Conservation (phyloP, 2,113 vertebrate species). For the Procavia capensis region DNA sequence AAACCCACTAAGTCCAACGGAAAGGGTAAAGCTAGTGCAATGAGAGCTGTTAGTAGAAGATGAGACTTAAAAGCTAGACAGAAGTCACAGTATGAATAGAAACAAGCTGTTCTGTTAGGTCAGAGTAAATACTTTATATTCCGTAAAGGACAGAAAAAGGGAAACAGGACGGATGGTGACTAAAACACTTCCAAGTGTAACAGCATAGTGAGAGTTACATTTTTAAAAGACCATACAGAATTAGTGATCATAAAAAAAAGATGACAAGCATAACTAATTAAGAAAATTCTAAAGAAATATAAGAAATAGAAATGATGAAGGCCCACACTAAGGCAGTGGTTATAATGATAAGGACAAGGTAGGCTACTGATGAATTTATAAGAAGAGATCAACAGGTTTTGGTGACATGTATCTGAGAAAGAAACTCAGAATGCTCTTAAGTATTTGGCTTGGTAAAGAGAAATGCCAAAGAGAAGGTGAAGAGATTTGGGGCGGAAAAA, state of each 20-base stretch:
- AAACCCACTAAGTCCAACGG: not conserved
- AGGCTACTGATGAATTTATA: not conserved
- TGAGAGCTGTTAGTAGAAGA: not conserved
- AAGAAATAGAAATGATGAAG: not conserved
- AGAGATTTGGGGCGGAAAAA: not conserved
- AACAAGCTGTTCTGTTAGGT: not conserved
- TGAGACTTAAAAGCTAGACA: not conserved
- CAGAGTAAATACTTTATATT: not conserved
- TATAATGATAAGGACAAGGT: not conserved
- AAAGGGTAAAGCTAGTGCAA: not conserved
- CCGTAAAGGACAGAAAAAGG: not conserved
- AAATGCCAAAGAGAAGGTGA: not conserved
- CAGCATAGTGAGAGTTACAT: not conserved
- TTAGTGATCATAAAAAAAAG: not conserved
- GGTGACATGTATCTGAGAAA: not conserved
- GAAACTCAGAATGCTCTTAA: not conserved
- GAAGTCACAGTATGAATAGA: not conserved
- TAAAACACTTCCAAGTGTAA: not conserved
- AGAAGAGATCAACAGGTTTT: not conserved
- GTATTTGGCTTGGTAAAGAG: not conserved
- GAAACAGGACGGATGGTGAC: not conserved
- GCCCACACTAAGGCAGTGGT: not conserved
- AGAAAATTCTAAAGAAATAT: not conserved
- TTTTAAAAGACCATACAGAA: not conserved
- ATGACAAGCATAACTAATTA: not conserved